These are phyloP conservation scores for Ardeotis arabs DNA, from an alignment of 2,113 vertebrate species.

Conservation along the genomic window DNA sequence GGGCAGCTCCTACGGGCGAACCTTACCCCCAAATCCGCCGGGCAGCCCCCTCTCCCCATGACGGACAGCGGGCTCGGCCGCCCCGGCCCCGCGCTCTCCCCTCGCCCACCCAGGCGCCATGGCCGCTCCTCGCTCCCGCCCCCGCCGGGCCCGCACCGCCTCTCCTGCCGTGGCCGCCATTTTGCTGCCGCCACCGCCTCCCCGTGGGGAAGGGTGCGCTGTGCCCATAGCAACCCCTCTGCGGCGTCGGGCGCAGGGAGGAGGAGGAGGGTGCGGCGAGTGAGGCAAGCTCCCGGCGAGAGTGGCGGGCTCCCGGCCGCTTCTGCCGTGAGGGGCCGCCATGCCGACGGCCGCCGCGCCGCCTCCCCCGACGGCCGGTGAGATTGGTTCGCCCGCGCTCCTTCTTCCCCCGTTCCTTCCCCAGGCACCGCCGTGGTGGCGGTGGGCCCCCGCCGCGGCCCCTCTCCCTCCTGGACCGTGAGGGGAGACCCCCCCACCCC, in stretches of 20 bases:
- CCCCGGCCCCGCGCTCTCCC: neutral
- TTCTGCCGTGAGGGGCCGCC: neutral
- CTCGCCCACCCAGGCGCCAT: neutral
- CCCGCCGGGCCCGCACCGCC: neutral
- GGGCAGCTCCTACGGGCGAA: fast-evolving
- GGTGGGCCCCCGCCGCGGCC: neutral
- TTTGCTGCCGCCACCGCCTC: neutral
- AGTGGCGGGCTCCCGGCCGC: neutral
- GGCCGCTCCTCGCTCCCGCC: neutral
- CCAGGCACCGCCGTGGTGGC: neutral
- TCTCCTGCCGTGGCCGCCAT: neutral
- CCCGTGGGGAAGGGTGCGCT: neutral
- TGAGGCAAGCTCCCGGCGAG: neutral
- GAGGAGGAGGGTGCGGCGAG: neutral
- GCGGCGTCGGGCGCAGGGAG: neutral
- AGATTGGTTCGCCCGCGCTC: neutral
- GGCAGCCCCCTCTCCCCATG: too few relatives aligned
- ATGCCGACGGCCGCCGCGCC: neutral
- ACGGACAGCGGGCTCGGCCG: neutral
- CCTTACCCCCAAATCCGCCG: fast-evolving
- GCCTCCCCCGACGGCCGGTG: neutral
- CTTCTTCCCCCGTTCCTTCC: neutral
- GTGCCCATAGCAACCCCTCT: neutral
- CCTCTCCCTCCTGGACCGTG: neutral
- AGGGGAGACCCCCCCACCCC: neutral